These are phyloP conservation scores for Papilio aristodemus DNA, from an alignment of 1,140 invertebrate species.

Conservation along the genomic window DNA sequence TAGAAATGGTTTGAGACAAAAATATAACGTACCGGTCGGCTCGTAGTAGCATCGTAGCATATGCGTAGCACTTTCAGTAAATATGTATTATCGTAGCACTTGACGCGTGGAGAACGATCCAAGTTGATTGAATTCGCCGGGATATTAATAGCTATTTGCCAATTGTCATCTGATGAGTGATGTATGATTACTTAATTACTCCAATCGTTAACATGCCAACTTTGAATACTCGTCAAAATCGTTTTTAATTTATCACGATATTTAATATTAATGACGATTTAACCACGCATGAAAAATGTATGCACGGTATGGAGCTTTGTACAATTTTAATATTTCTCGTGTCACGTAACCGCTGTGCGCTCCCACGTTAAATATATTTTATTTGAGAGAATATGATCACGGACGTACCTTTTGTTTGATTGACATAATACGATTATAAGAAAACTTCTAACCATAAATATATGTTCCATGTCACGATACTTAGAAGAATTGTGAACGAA, in stretches of 20 bases:
- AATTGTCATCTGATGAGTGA: slow-evolving; percentile 61
- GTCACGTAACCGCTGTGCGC: slow-evolving; percentile 1
- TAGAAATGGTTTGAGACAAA: too few relatives aligned
- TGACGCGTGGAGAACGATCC: slow-evolving; percentile 1
- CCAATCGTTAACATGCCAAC: slow-evolving; percentile 30
- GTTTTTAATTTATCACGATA: slow-evolving; percentile 9
- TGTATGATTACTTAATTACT: slow-evolving; percentile 68
- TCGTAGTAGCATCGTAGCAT: background rate
- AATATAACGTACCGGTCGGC: too few relatives aligned
- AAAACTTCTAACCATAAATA: too few relatives aligned
- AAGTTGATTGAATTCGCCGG: slow-evolving; percentile 52
- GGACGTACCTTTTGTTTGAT: background rate
- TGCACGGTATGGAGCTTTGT: slow-evolving; percentile 6
- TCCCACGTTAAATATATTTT: background rate
- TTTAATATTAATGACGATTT: slow-evolving; percentile 34
- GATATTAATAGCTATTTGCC: slow-evolving; percentile 74
- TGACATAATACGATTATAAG: too few relatives aligned
- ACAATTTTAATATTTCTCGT: slow-evolving; percentile 24
- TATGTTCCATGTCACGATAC: background rate
- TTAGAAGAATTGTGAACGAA: background rate
- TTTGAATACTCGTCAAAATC: slow-evolving; percentile 20
- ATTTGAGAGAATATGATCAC: background rate
- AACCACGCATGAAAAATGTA: slow-evolving; percentile 29
- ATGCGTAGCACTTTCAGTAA: background rate
- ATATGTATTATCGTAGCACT: slow-evolving; percentile 3